These are phyloP conservation scores for Lota lota DNA, from an alignment of 2,113 vertebrate genomes.

Conservation along the genomic window DNA sequence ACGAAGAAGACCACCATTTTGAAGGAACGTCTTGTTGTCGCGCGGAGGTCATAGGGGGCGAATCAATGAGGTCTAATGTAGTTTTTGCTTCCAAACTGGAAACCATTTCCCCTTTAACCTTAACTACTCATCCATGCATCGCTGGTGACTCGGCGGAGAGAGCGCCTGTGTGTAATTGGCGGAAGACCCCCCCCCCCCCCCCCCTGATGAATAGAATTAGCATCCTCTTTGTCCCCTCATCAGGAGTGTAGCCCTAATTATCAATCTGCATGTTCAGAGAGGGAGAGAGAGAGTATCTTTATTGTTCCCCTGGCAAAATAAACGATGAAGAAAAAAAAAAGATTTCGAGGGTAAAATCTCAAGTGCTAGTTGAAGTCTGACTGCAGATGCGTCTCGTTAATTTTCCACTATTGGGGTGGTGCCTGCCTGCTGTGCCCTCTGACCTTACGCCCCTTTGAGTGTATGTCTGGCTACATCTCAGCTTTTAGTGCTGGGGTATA, in stretches of 20 bases:
- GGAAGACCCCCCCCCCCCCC: conserved; percentile 38
- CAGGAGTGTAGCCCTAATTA: conserved; percentile 63
- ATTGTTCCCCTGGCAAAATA: too few species aligned
- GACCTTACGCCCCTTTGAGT: conserved; percentile 21
- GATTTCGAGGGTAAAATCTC: conserved; percentile 48
- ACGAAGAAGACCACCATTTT: too few species aligned
- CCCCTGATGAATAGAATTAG: conserved; percentile 67
- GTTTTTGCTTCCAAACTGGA: conserved; percentile 63
- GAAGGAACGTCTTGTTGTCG: too few species aligned
- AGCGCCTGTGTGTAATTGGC: conserved; percentile 61
- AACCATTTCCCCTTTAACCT: conserved; percentile 62
- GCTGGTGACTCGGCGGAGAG: conserved; percentile 52
- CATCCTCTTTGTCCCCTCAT: conserved; percentile 68
- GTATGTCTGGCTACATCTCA: conserved; percentile 7
- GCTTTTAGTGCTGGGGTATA: too few species aligned
- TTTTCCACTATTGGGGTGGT: conserved; percentile 51
- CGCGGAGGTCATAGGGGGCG: conserved; percentile 41
- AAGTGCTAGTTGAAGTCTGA: conserved; percentile 60
- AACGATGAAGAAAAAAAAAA: conserved; percentile 16
- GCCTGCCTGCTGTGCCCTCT: conserved; percentile 23
- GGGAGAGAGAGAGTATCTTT: conserved; percentile 15
- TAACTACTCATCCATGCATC: conserved; percentile 63
- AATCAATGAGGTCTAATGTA: conserved; percentile 63
- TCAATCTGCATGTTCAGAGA: conserved; percentile 50
- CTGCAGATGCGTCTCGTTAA: conserved; percentile 60